These are phyloP conservation scores for Phallusia fumigata DNA, from an alignment of 23 tunicate species.

Conservation along the genomic window DNA sequence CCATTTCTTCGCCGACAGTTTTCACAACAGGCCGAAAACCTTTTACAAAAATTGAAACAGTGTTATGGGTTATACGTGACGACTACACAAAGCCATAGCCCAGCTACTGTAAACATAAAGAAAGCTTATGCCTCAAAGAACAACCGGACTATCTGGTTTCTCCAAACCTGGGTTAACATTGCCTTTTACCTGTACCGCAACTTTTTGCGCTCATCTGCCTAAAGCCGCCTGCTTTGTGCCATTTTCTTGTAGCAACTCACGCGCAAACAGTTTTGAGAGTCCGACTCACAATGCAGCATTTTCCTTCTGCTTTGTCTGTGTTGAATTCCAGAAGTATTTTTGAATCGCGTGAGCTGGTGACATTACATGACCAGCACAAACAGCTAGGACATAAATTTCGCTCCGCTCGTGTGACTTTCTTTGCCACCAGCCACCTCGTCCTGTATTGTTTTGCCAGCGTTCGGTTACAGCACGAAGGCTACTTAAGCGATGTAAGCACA, in stretches of 20 bases:
- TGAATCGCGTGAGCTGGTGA: constrained; percentile 4
- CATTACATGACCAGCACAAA: constrained; percentile 1
- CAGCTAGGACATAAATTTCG: constrained; percentile 8
- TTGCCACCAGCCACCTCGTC: not conserved
- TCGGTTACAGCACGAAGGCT: not conserved
- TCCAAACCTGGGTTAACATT: no score
- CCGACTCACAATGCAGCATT: not conserved
- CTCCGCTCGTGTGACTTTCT: constrained; percentile 9
- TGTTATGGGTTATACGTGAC: not conserved
- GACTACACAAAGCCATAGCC: not conserved
- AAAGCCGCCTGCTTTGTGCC: not conserved
- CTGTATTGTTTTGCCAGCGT: not conserved
- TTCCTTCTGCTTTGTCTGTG: not conserved
- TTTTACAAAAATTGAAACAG: not conserved
- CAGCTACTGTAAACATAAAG: not conserved
- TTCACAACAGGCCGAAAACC: not conserved
- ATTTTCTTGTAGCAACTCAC: not conserved
- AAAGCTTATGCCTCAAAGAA: no score
- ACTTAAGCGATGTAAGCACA: not conserved
- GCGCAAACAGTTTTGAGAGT: not conserved
- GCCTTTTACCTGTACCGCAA: not conserved
- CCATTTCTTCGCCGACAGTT: constrained; percentile 20
- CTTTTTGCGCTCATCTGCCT: not conserved
- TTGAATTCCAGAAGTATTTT: not conserved
- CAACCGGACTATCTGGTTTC: no score